A percentile compares a stretch with the other conserved stretches of the same genome.
phyloP scores from a whole-genome alignment of 2,113 vertebrate genomes.

The Euleptes europaea region DNA sequence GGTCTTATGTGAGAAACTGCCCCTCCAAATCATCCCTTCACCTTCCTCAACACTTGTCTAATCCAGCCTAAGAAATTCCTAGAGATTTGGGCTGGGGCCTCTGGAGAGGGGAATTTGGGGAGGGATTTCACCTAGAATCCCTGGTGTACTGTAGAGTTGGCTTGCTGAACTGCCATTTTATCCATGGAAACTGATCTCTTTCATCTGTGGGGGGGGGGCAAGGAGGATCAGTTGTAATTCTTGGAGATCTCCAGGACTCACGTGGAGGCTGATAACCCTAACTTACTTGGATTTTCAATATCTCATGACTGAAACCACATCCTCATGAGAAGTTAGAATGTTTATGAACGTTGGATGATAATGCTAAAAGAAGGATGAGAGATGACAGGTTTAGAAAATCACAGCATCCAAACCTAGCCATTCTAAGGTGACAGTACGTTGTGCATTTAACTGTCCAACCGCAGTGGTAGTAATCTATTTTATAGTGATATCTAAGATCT shows the following conservation, averaged over 20 bases:
- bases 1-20: neutral
- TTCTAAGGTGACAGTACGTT: neutral
- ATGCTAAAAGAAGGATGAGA: neutral
- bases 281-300: neutral
- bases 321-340: neutral
- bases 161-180: too few relatives aligned
- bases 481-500: neutral
- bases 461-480: neutral
- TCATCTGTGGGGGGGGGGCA: too few relatives aligned
- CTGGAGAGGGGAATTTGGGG: too few relatives aligned
- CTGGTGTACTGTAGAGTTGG: too few relatives aligned
- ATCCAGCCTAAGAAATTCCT: too few relatives aligned
- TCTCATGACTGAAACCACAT: neutral
- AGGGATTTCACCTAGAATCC: too few relatives aligned
- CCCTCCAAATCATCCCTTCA: neutral
- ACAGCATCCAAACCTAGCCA: neutral
- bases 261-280: too few relatives aligned
- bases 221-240: too few relatives aligned
- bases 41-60: neutral
- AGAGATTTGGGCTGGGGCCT: too few relatives aligned
- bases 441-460: neutral
- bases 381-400: neutral
- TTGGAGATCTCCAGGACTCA: too few relatives aligned
- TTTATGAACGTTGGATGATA: neutral
- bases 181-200: too few relatives aligned